These are phyloP conservation scores for Xenus cinereus DNA, from an alignment of 2,113 vertebrate genomes.

Conservation along the genomic window DNA sequence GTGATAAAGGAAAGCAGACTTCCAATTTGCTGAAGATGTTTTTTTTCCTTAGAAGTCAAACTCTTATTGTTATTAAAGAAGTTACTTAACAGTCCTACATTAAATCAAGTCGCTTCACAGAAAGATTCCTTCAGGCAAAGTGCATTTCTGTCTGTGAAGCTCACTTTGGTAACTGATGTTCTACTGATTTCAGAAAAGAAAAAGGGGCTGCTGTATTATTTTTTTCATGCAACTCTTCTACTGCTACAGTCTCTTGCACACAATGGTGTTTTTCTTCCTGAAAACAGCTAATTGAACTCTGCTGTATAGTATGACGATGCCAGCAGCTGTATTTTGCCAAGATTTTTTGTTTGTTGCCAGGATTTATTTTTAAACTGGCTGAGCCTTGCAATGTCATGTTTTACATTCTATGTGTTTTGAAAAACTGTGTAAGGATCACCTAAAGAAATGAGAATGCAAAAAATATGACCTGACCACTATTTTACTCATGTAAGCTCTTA, in stretches of 20 bases:
- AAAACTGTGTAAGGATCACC: neutral
- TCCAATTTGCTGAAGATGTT: neutral
- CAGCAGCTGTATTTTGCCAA: conserved; percentile 13
- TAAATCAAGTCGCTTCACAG: neutral
- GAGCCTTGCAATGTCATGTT: neutral
- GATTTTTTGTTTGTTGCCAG: neutral
- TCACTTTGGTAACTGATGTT: neutral
- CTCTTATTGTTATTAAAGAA: neutral
- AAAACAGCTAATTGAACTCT: neutral
- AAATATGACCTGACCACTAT: neutral
- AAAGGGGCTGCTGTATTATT: neutral
- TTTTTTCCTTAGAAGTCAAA: neutral
- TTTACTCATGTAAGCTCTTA: neutral
- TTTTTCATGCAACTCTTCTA: neutral
- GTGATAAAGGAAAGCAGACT: neutral
- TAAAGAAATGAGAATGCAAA: neutral
- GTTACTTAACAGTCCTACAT: neutral
- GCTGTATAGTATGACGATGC: neutral
- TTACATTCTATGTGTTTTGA: neutral
- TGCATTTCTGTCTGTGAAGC: neutral
- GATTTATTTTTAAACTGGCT: conserved; percentile 28
- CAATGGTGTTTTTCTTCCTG: neutral
- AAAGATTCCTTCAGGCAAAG: neutral
- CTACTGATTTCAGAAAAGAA: neutral
- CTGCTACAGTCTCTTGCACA: neutral